These are phyloP conservation scores for Loris lydekkerianus DNA, from an alignment of 2,797 vertebrate genomes.

Conservation along the genomic window DNA sequence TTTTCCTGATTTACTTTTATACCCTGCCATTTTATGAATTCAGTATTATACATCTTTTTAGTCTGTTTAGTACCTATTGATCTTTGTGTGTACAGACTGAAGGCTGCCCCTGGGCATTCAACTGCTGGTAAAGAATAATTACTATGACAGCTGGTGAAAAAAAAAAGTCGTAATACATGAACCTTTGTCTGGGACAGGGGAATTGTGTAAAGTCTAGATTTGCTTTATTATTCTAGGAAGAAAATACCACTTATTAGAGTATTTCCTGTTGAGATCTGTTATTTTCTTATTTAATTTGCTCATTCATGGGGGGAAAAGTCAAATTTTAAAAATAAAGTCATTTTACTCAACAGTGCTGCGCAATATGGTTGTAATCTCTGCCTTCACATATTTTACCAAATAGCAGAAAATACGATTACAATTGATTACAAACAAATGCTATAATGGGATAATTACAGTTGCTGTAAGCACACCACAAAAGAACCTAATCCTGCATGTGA, in stretches of 20 bases:
- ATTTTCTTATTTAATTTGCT: slow-evolving; percentile 29
- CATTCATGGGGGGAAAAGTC: neutral
- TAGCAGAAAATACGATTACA: neutral
- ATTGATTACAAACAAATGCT: neutral
- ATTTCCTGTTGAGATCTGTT: neutral
- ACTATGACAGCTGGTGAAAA: slow-evolving; percentile 1
- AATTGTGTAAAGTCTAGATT: neutral
- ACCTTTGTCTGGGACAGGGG: neutral
- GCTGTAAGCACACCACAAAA: neutral
- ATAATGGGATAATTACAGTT: neutral
- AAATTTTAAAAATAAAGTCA: neutral
- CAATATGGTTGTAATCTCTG: neutral
- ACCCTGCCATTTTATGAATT: slow-evolving; percentile 65
- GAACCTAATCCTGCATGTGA: neutral
- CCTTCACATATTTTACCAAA: neutral
- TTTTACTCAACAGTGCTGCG: neutral
- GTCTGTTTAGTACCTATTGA: slow-evolving; percentile 53
- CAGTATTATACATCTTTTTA: slow-evolving; percentile 40
- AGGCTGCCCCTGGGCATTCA: neutral
- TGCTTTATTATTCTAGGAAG: slow-evolving; percentile 46
- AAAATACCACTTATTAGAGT: slow-evolving; percentile 41
- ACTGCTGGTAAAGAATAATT: slow-evolving; percentile 33
- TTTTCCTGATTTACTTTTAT: slow-evolving; percentile 65
- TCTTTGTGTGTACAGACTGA: neutral
- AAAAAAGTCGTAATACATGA: neutral